These are phyloP conservation scores for Strigamia crassipes DNA, from an alignment of 2,888 invertebrate species.

Conservation along the genomic window DNA sequence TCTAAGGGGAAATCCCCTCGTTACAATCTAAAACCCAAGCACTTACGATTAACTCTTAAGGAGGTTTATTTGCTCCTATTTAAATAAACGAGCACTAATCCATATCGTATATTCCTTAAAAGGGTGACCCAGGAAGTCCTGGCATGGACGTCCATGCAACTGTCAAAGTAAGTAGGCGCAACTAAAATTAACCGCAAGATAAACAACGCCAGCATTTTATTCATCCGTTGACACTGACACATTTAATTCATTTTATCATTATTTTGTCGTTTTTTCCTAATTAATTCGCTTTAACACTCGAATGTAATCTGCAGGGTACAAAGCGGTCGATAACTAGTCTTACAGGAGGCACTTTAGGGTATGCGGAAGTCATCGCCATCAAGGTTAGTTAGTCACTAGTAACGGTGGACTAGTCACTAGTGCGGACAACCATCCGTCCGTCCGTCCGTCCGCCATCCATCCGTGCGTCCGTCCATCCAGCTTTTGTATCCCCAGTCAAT, in stretches of 20 bases:
- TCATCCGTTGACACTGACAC: too few relatives aligned
- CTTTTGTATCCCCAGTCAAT: neutral
- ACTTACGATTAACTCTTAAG: too few relatives aligned
- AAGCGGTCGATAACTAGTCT: slow-evolving; percentile 92
- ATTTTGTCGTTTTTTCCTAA: too few relatives aligned
- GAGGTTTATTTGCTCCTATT: too few relatives aligned
- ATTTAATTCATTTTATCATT: neutral
- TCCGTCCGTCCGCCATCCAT: too few relatives aligned
- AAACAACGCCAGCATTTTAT: too few relatives aligned
- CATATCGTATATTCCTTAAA: neutral
- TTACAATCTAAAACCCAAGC: too few relatives aligned
- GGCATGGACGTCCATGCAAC: slow-evolving; percentile 91
- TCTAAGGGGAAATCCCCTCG: too few relatives aligned
- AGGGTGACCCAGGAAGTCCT: slow-evolving; percentile 84
- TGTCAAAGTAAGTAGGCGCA: slow-evolving; percentile 73
- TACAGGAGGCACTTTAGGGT: slow-evolving; percentile 82
- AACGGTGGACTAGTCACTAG: slow-evolving; percentile 46
- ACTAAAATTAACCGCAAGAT: neutral
- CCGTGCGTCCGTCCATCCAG: too few relatives aligned
- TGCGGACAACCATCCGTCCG: too few relatives aligned
- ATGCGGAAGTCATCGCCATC: slow-evolving; percentile 94
- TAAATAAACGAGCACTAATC: too few relatives aligned
- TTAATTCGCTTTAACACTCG: slow-evolving; percentile 5
- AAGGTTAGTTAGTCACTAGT: slow-evolving; percentile 71
- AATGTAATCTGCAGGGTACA: slow-evolving; percentile 71